Percentiles rank a stretch among this genome's conserved stretches.
These are phyloP conservation scores for Peromyscus polionotus DNA, from an alignment of 2,113 vertebrate species.

Conservation along the genomic window DNA sequence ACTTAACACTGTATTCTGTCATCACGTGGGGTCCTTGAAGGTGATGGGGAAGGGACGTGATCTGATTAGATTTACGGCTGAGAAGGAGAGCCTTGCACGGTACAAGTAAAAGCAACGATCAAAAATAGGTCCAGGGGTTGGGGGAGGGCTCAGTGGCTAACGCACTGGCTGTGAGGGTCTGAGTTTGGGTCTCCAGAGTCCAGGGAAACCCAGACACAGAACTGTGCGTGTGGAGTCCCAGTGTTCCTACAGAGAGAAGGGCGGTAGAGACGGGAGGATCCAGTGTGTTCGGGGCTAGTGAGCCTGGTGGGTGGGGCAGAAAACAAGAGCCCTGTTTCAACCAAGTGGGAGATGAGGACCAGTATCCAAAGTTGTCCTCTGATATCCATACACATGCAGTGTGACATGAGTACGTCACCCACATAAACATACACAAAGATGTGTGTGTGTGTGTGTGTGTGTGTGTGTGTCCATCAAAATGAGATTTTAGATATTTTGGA, in stretches of 20 bases:
- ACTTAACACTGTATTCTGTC: not conserved
- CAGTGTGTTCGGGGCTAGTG: not conserved
- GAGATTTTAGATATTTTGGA: not conserved
- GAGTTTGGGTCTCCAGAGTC: not conserved
- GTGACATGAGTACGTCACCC: not conserved
- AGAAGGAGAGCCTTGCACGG: not conserved
- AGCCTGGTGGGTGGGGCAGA: not conserved
- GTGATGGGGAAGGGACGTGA: not conserved
- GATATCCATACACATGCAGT: not conserved
- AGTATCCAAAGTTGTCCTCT: not conserved
- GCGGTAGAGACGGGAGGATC: not conserved
- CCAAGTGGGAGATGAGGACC: not conserved
- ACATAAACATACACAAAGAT: not conserved
- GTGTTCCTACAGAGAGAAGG: not conserved
- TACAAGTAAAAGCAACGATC: not conserved
- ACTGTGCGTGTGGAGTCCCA: not conserved
- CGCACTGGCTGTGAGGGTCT: not conserved
- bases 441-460: not conserved
- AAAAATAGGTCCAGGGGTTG: not conserved
- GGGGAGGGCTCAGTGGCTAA: not conserved
- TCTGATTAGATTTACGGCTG: not conserved
- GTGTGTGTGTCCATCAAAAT: not conserved
- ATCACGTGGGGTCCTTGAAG: not conserved
- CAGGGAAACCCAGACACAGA: not conserved
- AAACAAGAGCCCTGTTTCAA: not conserved